Conservation (phyloP, 2,113 vertebrate species). For the Poicephalus meyeri region DNA sequence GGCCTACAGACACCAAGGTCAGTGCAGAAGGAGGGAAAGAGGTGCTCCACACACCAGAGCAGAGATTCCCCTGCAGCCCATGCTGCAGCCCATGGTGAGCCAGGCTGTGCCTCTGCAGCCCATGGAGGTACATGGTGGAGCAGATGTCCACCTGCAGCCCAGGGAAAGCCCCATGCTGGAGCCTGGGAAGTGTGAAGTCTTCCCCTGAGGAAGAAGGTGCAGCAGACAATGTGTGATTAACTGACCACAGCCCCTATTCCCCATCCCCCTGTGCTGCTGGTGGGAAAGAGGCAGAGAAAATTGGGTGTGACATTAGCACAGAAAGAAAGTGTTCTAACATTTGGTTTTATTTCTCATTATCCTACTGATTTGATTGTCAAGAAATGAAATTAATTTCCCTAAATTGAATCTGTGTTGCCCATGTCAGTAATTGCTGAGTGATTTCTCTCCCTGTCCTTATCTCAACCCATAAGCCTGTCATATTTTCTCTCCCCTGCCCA, state of each 20-base stretch:
- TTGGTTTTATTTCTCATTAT: not conserved
- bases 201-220: not conserved
- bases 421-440: not conserved
- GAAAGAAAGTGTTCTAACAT: not conserved
- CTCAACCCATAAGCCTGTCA: not conserved
- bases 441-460: not conserved
- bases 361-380: not conserved
- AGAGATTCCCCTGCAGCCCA: not conserved
- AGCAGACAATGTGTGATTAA: not conserved
- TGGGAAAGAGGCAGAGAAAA: not conserved
- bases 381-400: not conserved
- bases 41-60: not conserved
- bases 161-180: not conserved
- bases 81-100: too few relatives aligned
- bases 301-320: not conserved
- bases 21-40: not conserved
- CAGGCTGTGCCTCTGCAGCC: not conserved
- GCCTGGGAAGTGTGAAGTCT: not conserved
- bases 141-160: not conserved
- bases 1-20: not conserved
- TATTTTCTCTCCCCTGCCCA: not conserved
- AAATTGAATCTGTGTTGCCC: not conserved
- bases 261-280: not conserved
- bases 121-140: not conserved
- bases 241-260: not conserved